Evolutionary conservation across 1,140 invertebrate species (phyloP).

Genomic region (Drepana arcuata): DNA sequence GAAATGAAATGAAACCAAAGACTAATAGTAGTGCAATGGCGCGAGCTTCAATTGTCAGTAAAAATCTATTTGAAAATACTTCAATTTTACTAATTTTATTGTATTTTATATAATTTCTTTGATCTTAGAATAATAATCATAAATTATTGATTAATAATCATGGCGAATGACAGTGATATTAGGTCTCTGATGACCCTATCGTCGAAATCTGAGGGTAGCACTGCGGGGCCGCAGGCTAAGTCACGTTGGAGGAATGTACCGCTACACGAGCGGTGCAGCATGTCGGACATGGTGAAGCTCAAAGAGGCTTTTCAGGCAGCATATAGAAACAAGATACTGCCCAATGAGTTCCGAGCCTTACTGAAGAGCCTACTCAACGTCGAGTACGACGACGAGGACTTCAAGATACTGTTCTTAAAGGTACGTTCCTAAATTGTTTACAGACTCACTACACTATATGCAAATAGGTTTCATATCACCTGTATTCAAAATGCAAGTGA

Average conservation of each 20-base stretch:
- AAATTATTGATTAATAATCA: too few relatives aligned
- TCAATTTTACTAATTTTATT: too few relatives aligned
- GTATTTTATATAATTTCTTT: too few relatives aligned
- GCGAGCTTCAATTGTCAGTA: too few relatives aligned
- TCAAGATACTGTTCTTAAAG: constrained; percentile 62
- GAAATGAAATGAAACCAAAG: too few relatives aligned
- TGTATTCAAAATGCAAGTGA: too few relatives aligned
- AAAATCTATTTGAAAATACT: too few relatives aligned
- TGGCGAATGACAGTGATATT: constrained; percentile 25
- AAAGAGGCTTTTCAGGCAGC: constrained; percentile 44
- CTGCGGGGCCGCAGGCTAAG: constrained; percentile 18
- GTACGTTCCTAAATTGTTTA: constrained; percentile 25
- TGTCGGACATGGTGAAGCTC: constrained; percentile 49
- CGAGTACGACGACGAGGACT: constrained; percentile 62
- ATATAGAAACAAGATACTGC: constrained; percentile 35
- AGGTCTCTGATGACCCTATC: constrained; percentile 40
- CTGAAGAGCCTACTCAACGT: constrained; percentile 42
- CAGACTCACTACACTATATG: too few relatives aligned
- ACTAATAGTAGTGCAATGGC: too few relatives aligned
- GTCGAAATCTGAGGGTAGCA: constrained; percentile 38
- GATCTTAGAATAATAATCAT: too few relatives aligned
- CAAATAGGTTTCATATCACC: too few relatives aligned
- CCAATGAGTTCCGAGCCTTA: constrained; percentile 37
- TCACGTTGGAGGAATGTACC: constrained; percentile 36
- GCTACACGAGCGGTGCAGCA: constrained; percentile 50